phyloP scores from a whole-genome alignment of 2,113 vertebrate species.

The Thalassoma bifasciatum region DNA sequence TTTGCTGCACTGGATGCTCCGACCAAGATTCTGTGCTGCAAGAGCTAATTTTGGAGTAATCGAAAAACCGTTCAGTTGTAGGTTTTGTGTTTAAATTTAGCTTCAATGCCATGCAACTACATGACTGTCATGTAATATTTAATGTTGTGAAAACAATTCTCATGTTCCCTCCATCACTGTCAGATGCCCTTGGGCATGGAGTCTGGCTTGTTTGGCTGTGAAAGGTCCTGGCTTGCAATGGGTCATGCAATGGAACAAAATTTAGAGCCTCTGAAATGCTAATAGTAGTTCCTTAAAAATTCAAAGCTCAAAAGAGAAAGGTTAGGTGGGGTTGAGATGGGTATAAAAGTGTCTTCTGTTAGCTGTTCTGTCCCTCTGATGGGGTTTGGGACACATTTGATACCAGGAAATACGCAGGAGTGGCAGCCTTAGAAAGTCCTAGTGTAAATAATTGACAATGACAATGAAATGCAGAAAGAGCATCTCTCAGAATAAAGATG shows the following conservation, averaged over 20 bases:
- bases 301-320: conserved; percentile 11
- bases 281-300: conserved; percentile 16
- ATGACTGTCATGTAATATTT: conserved; percentile 62
- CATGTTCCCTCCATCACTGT: conserved; percentile 30
- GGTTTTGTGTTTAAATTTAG: conserved; percentile 12
- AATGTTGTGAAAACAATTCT: conserved; percentile 30
- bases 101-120: not conserved
- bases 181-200: conserved; percentile 51
- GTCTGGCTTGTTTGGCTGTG: conserved; percentile 35
- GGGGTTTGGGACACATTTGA: conserved; percentile 63
- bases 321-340: conserved; percentile 16
- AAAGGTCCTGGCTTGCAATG: not conserved
- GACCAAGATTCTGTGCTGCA: no score
- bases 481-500: conserved; percentile 47
- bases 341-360: conserved; percentile 47
- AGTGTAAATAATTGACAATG: conserved; percentile 76
- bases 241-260: conserved; percentile 15
- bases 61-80: no score
- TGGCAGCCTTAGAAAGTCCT: conserved; percentile 39
- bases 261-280: conserved; percentile 1
- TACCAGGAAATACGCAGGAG: conserved; percentile 37
- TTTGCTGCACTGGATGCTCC: no score
- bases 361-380: conserved; percentile 49
- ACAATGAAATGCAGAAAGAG: conserved; percentile 49
- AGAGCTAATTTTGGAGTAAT: no score